These are phyloP conservation scores for Saturnia pavonia DNA, from an alignment of 2,888 invertebrate genomes.

Conservation along the genomic window DNA sequence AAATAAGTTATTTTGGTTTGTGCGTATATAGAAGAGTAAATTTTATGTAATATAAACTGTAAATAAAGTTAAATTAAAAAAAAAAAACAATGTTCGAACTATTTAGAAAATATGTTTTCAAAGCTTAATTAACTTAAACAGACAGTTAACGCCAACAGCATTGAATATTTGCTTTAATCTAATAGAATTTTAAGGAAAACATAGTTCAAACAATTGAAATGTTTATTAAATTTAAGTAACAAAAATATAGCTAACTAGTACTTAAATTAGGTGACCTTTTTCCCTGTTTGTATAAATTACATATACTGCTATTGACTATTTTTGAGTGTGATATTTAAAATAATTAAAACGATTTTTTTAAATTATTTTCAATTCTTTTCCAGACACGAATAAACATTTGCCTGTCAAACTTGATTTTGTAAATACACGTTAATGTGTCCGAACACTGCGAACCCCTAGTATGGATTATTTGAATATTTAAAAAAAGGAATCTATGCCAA, in stretches of 20 bases:
- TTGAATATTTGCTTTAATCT: neutral
- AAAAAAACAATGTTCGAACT: neutral
- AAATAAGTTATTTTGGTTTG: neutral
- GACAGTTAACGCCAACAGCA: neutral
- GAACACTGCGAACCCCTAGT: neutral
- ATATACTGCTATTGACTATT: no score
- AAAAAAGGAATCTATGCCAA: conserved; percentile 30
- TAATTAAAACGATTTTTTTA: no score
- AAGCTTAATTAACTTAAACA: neutral
- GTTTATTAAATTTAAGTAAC: neutral
- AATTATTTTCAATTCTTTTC: neutral
- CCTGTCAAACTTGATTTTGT: conserved; percentile 10
- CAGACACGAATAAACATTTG: neutral
- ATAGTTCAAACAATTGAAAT: neutral
- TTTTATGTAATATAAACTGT: no score
- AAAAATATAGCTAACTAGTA: neutral
- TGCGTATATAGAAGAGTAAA: no score
- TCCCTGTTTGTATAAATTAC: neutral
- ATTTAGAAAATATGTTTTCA: neutral
- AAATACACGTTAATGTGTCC: neutral
- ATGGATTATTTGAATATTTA: neutral
- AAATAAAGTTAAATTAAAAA: neutral
- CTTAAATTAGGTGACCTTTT: neutral
- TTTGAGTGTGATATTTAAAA: no score
- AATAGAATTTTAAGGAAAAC: neutral